Conservation (phyloP, 2,888 invertebrate species). For the Norana najaformis region DNA sequence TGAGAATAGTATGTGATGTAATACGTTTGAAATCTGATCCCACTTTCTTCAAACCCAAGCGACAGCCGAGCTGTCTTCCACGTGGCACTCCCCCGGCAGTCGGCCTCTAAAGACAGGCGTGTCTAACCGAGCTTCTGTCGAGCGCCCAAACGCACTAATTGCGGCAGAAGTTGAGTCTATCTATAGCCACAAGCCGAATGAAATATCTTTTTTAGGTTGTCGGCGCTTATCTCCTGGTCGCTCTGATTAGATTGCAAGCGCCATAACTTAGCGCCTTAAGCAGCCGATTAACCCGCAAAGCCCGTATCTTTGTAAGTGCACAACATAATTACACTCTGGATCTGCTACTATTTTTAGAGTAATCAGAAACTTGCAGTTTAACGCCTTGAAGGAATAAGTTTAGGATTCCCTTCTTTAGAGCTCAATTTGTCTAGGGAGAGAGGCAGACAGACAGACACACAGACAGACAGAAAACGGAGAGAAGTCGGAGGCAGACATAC, state of each 20-base stretch:
- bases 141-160: background rate
- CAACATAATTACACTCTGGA: background rate
- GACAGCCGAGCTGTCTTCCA: too few relatives aligned
- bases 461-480: background rate
- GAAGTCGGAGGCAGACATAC: background rate
- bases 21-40: background rate
- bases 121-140: background rate
- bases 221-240: background rate
- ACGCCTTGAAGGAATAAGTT: background rate
- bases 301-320: background rate
- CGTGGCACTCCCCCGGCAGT: too few relatives aligned
- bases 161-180: background rate
- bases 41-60: too few relatives aligned
- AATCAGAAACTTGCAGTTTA: background rate
- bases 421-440: background rate
- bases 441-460: background rate
- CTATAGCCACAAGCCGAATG: background rate
- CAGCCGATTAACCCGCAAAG: background rate
- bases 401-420: too few relatives aligned
- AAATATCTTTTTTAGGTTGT: background rate
- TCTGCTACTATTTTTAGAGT: background rate
- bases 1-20: background rate
- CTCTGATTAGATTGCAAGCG: background rate
- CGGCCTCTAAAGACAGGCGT: background rate
- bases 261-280: background rate